Evolutionary conservation across 2,113 vertebrate species (phyloP).

Genomic region (Sakesphorus luctuosus): DNA sequence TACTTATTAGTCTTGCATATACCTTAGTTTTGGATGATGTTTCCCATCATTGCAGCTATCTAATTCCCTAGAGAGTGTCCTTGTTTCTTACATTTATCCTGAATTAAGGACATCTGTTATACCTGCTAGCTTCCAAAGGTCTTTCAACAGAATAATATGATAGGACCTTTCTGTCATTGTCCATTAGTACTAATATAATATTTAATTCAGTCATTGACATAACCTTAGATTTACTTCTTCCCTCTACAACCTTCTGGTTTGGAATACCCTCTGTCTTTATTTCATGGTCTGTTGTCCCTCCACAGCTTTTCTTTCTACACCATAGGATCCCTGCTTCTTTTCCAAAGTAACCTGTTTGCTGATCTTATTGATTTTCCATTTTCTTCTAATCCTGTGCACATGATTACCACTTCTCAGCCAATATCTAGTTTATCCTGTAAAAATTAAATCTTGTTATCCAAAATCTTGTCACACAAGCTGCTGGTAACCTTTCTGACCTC

Average conservation of each 20-base stretch:
- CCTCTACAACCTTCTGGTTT: neutral
- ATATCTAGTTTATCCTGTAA: slow-evolving; percentile 6
- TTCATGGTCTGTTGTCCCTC: neutral
- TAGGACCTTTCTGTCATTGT: neutral
- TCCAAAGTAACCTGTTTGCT: neutral
- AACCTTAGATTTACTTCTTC: slow-evolving; percentile 17
- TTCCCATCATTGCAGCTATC: neutral
- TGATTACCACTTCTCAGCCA: neutral
- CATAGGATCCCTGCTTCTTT: neutral
- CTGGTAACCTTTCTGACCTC: slow-evolving; percentile 60
- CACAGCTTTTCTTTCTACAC: neutral
- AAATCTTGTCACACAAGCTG: slow-evolving; percentile 46
- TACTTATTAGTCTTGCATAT: neutral
- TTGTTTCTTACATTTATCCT: neutral
- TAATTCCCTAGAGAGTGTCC: neutral
- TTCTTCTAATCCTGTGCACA: neutral
- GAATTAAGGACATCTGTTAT: slow-evolving; percentile 26
- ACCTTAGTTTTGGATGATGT: neutral
- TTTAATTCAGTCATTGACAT: slow-evolving; percentile 4
- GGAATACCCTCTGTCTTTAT: neutral
- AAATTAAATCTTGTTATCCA: slow-evolving; percentile 57
- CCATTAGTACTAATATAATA: neutral
- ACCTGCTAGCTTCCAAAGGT: neutral
- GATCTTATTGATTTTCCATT: neutral
- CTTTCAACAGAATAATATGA: neutral